phyloP scores from a whole-genome alignment of 2,113 vertebrate genomes.

The Rhadina sibilatrix region DNA sequence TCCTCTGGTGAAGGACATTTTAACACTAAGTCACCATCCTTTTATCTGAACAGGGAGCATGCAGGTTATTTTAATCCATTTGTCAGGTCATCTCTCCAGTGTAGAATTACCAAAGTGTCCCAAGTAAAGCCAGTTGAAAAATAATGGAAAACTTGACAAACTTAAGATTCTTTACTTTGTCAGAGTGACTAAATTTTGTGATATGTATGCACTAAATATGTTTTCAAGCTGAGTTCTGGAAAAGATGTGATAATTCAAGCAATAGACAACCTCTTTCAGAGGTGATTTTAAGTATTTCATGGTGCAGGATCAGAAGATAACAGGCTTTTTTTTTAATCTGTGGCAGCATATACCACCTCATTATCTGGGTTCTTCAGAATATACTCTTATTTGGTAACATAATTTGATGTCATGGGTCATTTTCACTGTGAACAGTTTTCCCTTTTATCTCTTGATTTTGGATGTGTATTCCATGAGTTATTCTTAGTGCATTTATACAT shows the following conservation, averaged over 20 bases:
- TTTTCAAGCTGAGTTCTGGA: background rate
- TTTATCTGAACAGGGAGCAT: background rate
- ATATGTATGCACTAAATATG: background rate
- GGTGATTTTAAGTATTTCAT: background rate
- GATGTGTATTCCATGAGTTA: background rate
- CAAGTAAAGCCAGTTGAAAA: background rate
- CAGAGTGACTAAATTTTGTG: background rate
- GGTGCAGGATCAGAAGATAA: background rate
- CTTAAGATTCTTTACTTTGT: background rate
- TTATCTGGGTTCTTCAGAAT: background rate
- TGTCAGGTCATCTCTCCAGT: background rate
- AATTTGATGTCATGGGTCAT: background rate
- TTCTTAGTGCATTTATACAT: background rate
- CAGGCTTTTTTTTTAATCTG: background rate
- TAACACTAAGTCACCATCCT: background rate
- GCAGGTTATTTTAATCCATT: background rate
- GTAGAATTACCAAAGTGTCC: background rate
- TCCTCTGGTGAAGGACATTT: background rate
- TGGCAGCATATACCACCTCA: background rate
- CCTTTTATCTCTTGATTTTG: conserved; percentile 2
- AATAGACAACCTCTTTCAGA: background rate
- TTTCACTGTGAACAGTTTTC: background rate
- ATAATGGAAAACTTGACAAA: background rate
- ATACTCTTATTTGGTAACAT: background rate
- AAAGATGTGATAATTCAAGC: background rate